Percentiles rank a stretch among this genome's conserved stretches.
Conservation (phyloP, 1,140 invertebrate genomes). For the Lasioglossum baleicum region DNA sequence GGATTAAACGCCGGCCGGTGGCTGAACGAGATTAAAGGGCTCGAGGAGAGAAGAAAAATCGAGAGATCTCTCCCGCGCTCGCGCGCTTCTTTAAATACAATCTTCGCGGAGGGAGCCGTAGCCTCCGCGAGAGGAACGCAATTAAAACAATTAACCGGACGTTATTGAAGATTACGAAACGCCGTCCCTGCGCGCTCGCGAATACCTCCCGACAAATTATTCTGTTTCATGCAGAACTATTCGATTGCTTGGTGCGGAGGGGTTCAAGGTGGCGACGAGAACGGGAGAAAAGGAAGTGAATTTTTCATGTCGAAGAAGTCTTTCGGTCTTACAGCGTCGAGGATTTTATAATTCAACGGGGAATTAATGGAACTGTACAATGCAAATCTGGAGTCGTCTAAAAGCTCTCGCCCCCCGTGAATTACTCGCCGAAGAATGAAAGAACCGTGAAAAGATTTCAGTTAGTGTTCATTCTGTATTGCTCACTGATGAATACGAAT, state of each 20-base stretch:
- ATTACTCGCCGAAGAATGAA: neutral
- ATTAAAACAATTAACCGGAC: conserved; percentile 39
- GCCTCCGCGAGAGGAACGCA: neutral
- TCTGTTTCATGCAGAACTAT: conserved; percentile 13
- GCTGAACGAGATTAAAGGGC: conserved; percentile 6
- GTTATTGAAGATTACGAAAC: conserved; percentile 15
- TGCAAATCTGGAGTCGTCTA: neutral
- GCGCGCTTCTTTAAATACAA: conserved; percentile 24
- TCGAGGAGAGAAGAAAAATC: no score
- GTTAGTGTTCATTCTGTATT: no score
- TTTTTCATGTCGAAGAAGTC: conserved; percentile 3
- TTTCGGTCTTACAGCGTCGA: neutral
- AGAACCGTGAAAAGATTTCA: neutral
- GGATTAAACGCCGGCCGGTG: conserved; percentile 17
- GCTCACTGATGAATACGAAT: no score
- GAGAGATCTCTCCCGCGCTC: neutral
- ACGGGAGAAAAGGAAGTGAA: neutral
- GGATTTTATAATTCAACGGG: neutral
- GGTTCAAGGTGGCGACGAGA: no score
- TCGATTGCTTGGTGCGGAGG: no score
- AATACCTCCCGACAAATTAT: conserved; percentile 4
- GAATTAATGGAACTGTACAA: conserved; percentile 1
- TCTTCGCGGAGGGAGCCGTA: conserved; percentile 1
- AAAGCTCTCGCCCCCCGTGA: neutral
- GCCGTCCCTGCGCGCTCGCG: neutral